These are phyloP conservation scores for Oreochromis spilurus DNA, from an alignment of 2,113 vertebrate species.

Conservation along the genomic window DNA sequence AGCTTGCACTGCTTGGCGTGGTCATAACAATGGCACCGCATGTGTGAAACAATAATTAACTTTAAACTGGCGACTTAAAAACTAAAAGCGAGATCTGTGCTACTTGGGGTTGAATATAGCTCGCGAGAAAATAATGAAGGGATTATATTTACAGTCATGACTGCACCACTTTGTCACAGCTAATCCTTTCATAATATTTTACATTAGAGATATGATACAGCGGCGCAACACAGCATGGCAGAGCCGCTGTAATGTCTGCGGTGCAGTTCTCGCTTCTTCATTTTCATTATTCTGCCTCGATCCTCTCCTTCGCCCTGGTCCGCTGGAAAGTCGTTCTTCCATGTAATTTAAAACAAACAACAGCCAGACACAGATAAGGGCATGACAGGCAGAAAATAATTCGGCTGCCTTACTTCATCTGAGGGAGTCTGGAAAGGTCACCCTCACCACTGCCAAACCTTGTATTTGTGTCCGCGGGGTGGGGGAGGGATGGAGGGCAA, in stretches of 20 bases:
- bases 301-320: conserved; percentile 28
- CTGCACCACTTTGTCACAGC: conserved; percentile 16
- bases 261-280: conserved; percentile 14
- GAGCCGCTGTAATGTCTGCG: conserved; percentile 8
- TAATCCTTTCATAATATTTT: conserved; percentile 52
- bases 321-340: conserved; percentile 39
- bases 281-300: conserved; percentile 57
- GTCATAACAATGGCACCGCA: neutral
- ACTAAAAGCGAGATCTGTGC: neutral
- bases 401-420: conserved; percentile 52
- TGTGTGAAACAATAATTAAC: conserved; percentile 11
- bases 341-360: conserved; percentile 70
- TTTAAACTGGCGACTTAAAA: conserved; percentile 11
- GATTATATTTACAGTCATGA: conserved; percentile 26
- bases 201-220: conserved; percentile 43
- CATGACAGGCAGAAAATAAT: conserved; percentile 54
- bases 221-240: conserved; percentile 17
- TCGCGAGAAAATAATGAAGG: conserved; percentile 19
- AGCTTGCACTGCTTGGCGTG: neutral
- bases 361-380: conserved; percentile 59
- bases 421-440: conserved; percentile 60
- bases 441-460: conserved; percentile 36
- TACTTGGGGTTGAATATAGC: conserved; percentile 2
- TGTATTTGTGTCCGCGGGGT: conserved; percentile 22
- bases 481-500: neutral